Conservation (phyloP, 2,888 invertebrate species). For the Drosophila atroscutellata region DNA sequence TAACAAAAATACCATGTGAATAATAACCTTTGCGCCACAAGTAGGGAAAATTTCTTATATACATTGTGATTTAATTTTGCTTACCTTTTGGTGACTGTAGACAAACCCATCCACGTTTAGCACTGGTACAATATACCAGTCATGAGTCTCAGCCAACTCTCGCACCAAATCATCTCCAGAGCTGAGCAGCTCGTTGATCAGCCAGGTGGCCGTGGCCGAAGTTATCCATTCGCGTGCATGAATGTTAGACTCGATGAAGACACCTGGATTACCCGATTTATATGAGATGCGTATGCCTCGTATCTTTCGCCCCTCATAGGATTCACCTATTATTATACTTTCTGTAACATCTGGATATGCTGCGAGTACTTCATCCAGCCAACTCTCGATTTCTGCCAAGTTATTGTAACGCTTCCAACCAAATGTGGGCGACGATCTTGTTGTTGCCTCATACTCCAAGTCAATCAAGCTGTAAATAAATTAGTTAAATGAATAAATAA, state of each 20-base stretch:
- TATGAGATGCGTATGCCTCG: slow-evolving; percentile 86
- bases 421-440: slow-evolving; percentile 73
- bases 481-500: neutral
- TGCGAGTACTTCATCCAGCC: slow-evolving; percentile 86
- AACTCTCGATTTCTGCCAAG: slow-evolving; percentile 87
- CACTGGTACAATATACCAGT: slow-evolving; percentile 91
- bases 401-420: slow-evolving; percentile 87
- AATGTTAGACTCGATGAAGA: slow-evolving; percentile 88
- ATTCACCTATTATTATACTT: slow-evolving; percentile 86
- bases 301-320: slow-evolving; percentile 87
- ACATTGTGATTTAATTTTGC: slow-evolving; percentile 26
- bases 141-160: slow-evolving; percentile 87
- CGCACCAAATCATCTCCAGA: slow-evolving; percentile 86
- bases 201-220: slow-evolving; percentile 88
- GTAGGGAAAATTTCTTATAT: neutral
- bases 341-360: slow-evolving; percentile 85
- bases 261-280: slow-evolving; percentile 85
- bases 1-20: neutral
- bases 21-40: neutral
- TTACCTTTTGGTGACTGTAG: slow-evolving; percentile 87
- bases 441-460: slow-evolving; percentile 71
- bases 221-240: slow-evolving; percentile 90
- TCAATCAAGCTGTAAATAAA: slow-evolving; percentile 84
- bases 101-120: slow-evolving; percentile 90
- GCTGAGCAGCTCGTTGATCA: slow-evolving; percentile 89